phyloP scores from a whole-genome alignment of 1,140 invertebrate genomes.

The Drosophila serrata region DNA sequence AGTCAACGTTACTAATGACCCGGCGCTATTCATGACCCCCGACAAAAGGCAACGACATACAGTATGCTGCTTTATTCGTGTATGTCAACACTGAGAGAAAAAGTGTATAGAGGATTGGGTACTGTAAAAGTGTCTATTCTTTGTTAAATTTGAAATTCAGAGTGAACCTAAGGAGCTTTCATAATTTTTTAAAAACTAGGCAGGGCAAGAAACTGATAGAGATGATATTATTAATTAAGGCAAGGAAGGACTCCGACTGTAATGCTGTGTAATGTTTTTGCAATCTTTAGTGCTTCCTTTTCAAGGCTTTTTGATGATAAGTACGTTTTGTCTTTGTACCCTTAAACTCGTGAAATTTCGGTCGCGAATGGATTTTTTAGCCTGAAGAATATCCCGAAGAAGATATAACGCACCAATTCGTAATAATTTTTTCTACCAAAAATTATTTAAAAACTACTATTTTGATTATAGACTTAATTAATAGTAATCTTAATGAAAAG shows the following conservation, averaged over 20 bases:
- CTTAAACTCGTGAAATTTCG: too few relatives aligned
- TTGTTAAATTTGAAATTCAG: not conserved
- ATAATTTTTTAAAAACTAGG: not conserved
- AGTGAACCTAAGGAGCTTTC: not conserved
- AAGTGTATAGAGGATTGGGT: not conserved
- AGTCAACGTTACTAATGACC: constrained; percentile 77
- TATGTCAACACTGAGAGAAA: constrained; percentile 20
- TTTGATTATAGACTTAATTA: too few relatives aligned
- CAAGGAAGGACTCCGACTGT: too few relatives aligned
- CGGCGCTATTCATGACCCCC: constrained; percentile 63
- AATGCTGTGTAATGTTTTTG: too few relatives aligned
- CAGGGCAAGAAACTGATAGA: not conserved
- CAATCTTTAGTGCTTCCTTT: too few relatives aligned
- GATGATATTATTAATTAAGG: too few relatives aligned
- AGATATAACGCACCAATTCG: too few relatives aligned
- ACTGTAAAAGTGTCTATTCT: not conserved
- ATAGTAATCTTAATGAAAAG: not conserved
- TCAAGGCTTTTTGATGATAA: too few relatives aligned
- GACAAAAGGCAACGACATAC: constrained; percentile 58
- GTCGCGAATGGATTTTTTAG: too few relatives aligned
- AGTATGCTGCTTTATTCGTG: constrained; percentile 28
- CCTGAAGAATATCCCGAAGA: too few relatives aligned
- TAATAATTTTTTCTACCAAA: not conserved
- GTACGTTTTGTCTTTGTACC: too few relatives aligned
- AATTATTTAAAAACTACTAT: too few relatives aligned